A percentile compares a stretch with the other conserved stretches of the same genome.
These are phyloP conservation scores for Ditylenchus dipsaci DNA, from an alignment of 1,140 invertebrate species.

Conservation along the genomic window DNA sequence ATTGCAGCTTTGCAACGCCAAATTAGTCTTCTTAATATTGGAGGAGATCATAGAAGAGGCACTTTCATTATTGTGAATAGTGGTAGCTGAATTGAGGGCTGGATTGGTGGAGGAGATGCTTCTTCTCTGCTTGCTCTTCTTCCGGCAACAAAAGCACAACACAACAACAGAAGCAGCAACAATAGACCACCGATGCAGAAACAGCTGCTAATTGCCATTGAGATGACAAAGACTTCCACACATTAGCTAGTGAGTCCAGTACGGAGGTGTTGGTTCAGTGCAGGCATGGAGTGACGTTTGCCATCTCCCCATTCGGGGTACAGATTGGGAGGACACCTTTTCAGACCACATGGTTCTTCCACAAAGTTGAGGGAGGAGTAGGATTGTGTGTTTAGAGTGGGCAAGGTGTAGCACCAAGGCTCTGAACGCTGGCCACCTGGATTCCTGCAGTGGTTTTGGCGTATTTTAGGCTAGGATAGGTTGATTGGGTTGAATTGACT, in stretches of 20 bases:
- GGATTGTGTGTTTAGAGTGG: conserved; percentile 66
- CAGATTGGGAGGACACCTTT: conserved; percentile 27
- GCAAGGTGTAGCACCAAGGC: conserved; percentile 79
- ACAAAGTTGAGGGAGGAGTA: conserved; percentile 46
- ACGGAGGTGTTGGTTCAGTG: neutral
- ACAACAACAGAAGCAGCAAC: conserved; percentile 37
- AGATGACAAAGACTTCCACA: conserved; percentile 36
- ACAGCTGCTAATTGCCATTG: conserved; percentile 30
- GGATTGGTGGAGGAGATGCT: conserved; percentile 4
- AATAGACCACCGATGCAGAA: conserved; percentile 25
- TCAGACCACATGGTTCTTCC: conserved; percentile 14
- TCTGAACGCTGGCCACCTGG: conserved; percentile 72
- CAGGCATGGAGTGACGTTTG: neutral
- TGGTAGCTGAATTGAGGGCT: neutral
- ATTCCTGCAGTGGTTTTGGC: conserved; percentile 88
- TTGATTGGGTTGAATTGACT: conserved; percentile 29
- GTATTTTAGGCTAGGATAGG: conserved; percentile 73
- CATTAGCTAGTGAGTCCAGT: conserved; percentile 30
- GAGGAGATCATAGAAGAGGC: conserved; percentile 39
- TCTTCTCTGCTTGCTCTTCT: conserved; percentile 13
- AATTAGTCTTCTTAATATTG: conserved; percentile 29
- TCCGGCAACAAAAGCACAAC: conserved; percentile 38
- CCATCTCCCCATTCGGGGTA: conserved; percentile 24
- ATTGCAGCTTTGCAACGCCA: conserved; percentile 6
- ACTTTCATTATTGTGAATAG: conserved; percentile 17